A percentile compares a stretch with the other conserved stretches of the same genome.
Evolutionary conservation across 1,140 invertebrate genomes (phyloP).

Genomic region (Bacillus rossius): DNA sequence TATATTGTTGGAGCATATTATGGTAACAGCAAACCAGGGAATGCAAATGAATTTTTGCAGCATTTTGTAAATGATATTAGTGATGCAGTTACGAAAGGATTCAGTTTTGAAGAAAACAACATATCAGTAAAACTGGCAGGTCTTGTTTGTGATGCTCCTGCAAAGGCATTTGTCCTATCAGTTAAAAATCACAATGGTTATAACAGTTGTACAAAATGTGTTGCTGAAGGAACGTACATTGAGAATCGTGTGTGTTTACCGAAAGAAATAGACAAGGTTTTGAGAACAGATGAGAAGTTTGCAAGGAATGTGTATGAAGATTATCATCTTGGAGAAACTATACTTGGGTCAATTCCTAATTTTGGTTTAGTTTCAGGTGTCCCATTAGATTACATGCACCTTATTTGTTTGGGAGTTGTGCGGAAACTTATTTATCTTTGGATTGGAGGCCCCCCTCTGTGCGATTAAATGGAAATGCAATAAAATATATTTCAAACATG

Average conservation of each 20-base stretch:
- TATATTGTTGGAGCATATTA: conserved; percentile 25
- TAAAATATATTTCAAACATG: too few species aligned
- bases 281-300: conserved; percentile 30
- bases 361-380: conserved; percentile 35
- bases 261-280: conserved; percentile 14
- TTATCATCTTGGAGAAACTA: conserved; percentile 31
- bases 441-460: conserved; percentile 13
- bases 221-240: conserved; percentile 22
- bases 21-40: conserved; percentile 21
- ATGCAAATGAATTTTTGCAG: conserved; percentile 19
- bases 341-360: conserved; percentile 23
- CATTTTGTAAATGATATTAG: conserved; percentile 25
- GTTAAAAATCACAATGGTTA: conserved; percentile 27
- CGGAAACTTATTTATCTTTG: conserved; percentile 33
- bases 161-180: conserved; percentile 23
- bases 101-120: conserved; percentile 6
- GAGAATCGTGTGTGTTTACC: conserved; percentile 24
- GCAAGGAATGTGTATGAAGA: conserved; percentile 26
- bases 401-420: conserved; percentile 38
- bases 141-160: conserved; percentile 29
- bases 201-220: conserved; percentile 28
- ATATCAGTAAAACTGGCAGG: conserved; percentile 19
- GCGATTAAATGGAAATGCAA: too few species aligned
- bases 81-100: conserved; percentile 8
- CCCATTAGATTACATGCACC: conserved; percentile 41